Evolutionary conservation across 2,113 vertebrate species (phyloP).

Genomic region (Daboia siamensis): DNA sequence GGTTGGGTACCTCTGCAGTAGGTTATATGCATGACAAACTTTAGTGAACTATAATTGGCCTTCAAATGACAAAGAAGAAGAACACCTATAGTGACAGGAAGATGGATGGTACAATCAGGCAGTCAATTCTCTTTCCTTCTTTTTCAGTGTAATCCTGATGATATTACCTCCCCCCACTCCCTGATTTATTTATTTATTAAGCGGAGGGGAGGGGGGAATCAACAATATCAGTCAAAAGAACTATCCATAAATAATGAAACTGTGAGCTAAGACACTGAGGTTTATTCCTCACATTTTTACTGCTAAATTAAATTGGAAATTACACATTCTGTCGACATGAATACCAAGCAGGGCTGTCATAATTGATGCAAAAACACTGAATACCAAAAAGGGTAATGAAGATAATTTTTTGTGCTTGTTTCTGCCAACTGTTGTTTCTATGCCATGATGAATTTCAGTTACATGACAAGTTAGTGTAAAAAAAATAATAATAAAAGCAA

Average conservation of each 20-base stretch:
- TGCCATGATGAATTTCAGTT: slow-evolving; percentile 35
- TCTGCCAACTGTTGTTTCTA: slow-evolving; percentile 35
- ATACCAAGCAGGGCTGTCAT: slow-evolving; percentile 48
- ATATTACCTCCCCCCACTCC: not conserved
- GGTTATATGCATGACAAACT: not conserved
- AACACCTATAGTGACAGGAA: not conserved
- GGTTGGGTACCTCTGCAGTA: too few species aligned
- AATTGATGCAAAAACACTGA: slow-evolving; percentile 48
- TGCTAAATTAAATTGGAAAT: slow-evolving; percentile 44
- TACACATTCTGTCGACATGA: slow-evolving; percentile 4
- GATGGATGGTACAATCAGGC: not conserved
- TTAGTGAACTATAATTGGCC: not conserved
- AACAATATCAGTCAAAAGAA: slow-evolving; percentile 2
- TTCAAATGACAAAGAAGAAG: not conserved
- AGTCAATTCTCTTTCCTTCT: not conserved
- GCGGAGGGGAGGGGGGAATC: not conserved
- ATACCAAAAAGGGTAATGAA: slow-evolving; percentile 37
- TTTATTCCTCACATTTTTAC: slow-evolving; percentile 26
- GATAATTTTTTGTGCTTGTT: slow-evolving; percentile 27
- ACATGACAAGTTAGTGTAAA: slow-evolving; percentile 43
- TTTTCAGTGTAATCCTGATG: not conserved
- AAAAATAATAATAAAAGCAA: not conserved
- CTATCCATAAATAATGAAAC: slow-evolving; percentile 19
- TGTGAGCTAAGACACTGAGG: slow-evolving; percentile 18
- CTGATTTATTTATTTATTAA: not conserved